Conservation (phyloP, 2,113 vertebrate genomes). For the Toxotes jaculatrix region DNA sequence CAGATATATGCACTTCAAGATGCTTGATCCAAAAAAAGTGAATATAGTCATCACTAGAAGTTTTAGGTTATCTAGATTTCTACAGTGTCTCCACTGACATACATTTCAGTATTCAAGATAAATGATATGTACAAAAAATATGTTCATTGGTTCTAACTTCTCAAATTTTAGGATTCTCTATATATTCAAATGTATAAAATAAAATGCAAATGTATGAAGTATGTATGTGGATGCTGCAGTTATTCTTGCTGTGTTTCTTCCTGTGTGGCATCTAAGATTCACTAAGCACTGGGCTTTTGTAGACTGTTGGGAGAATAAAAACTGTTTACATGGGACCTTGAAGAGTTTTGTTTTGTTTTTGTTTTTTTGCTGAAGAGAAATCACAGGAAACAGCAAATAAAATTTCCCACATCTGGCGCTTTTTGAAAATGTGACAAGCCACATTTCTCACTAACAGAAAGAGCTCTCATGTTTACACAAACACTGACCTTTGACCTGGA, state of each 20-base stretch:
- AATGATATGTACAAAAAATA: not conserved
- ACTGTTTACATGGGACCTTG: not conserved
- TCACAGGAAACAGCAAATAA: not conserved
- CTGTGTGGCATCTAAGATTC: not conserved
- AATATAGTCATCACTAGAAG: not conserved
- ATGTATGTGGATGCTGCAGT: too few species aligned
- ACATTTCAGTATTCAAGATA: not conserved
- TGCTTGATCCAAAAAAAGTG: not conserved
- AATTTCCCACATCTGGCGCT: not conserved
- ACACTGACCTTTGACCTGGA: slow-evolving; percentile 82
- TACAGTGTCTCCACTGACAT: not conserved
- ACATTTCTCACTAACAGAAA: not conserved
- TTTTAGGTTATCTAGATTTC: not conserved
- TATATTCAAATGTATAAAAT: too few species aligned
- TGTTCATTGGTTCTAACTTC: not conserved
- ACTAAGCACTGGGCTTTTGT: not conserved
- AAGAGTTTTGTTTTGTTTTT: too few species aligned
- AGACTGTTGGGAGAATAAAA: too few species aligned
- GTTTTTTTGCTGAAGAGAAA: not conserved
- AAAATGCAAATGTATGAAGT: too few species aligned
- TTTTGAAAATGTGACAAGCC: not conserved
- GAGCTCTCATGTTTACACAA: not conserved
- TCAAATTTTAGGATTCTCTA: not conserved
- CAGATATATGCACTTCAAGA: not conserved
- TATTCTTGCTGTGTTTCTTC: not conserved